Evolutionary conservation across 2,888 invertebrate species (phyloP).

Genomic region (Coleophora flavipennella): DNA sequence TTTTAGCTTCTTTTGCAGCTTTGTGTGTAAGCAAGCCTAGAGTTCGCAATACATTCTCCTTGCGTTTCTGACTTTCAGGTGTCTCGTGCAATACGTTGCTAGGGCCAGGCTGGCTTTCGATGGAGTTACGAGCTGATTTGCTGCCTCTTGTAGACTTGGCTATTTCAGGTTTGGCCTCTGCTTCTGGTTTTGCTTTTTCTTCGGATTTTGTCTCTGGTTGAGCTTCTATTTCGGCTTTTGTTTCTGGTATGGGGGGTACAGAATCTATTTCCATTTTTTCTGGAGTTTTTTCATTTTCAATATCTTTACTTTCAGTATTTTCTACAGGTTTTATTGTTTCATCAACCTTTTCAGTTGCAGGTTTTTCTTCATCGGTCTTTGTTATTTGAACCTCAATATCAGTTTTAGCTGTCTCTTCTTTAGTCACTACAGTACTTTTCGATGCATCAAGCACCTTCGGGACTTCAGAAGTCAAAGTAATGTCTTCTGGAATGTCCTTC

Average conservation of each 20-base stretch:
- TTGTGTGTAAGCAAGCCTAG: conserved; percentile 83
- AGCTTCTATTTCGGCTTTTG: background rate
- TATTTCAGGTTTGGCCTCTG: background rate
- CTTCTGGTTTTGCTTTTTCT: background rate
- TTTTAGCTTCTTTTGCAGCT: conserved; percentile 79
- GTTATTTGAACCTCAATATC: background rate
- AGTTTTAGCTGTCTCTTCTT: background rate
- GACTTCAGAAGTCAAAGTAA: conserved; percentile 32
- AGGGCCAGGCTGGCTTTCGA: conserved; percentile 46
- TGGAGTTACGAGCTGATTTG: conserved; percentile 43
- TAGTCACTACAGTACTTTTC: background rate
- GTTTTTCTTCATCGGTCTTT: background rate
- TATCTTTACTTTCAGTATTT: background rate
- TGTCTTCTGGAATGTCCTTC: conserved; percentile 37
- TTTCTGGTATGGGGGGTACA: background rate
- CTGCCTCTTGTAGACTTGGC: conserved; percentile 5
- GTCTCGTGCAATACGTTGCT: conserved; percentile 60
- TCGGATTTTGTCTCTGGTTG: too few relatives aligned
- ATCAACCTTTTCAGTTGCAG: background rate
- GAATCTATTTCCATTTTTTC: background rate
- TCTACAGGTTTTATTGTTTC: conserved; percentile 2
- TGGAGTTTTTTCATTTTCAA: background rate
- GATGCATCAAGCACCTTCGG: conserved; percentile 18
- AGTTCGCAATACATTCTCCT: conserved; percentile 82
- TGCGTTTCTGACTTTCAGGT: conserved; percentile 77